Evolutionary conservation across 2,797 vertebrate species (phyloP).

Genomic region (Hypotaenidia philippensis): DNA sequence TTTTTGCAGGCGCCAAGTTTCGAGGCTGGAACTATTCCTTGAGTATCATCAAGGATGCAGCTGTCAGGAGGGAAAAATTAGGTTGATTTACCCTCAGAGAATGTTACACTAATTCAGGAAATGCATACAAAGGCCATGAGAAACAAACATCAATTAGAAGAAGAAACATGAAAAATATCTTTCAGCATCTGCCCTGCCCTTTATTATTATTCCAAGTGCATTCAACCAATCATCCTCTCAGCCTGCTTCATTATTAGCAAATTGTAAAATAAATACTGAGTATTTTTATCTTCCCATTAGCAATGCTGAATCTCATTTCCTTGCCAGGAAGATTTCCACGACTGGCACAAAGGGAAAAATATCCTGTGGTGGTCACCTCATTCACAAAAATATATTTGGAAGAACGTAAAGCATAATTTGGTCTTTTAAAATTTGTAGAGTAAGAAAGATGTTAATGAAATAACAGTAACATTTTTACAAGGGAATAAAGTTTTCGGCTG

Average conservation of each 20-base stretch:
- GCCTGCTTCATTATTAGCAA: slow-evolving; percentile 30
- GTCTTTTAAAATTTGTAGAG: neutral
- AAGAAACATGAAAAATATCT: slow-evolving; percentile 35
- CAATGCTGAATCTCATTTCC: slow-evolving; percentile 12
- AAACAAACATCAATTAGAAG: slow-evolving; percentile 63
- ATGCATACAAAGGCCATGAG: slow-evolving; percentile 18
- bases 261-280: slow-evolving; percentile 17
- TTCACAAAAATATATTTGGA: neutral
- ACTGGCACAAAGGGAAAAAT: neutral
- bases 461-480: neutral
- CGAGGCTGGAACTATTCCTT: neutral
- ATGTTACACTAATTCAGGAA: slow-evolving; percentile 54
- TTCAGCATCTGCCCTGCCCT: slow-evolving; percentile 39
- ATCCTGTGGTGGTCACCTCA: neutral
- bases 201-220: slow-evolving; percentile 47
- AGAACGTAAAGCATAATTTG: neutral
- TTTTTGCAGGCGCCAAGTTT: neutral
- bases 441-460: neutral
- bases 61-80: slow-evolving; percentile 40
- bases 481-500: neutral
- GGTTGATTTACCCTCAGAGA: slow-evolving; percentile 3
- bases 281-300: slow-evolving; percentile 40
- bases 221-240: slow-evolving; percentile 25
- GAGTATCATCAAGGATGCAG: neutral
- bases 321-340: neutral